These are phyloP conservation scores for Alosa sapidissima DNA, from an alignment of 2,797 vertebrate genomes.

Conservation along the genomic window DNA sequence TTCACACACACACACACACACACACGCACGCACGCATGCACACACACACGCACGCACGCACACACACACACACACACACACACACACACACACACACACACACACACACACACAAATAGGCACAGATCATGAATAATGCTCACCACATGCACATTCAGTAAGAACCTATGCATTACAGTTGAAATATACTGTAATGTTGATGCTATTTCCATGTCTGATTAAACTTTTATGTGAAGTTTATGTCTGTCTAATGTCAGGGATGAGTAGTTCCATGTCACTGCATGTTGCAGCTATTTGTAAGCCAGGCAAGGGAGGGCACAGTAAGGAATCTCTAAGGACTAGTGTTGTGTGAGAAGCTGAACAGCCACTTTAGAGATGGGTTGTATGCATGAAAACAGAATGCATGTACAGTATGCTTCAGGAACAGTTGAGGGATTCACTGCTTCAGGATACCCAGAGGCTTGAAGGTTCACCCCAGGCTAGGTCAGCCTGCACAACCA, in stretches of 20 bases:
- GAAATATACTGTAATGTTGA: neutral
- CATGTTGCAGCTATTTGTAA: neutral
- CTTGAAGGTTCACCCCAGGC: neutral
- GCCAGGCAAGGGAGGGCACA: neutral
- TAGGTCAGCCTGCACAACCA: neutral
- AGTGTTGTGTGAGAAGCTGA: neutral
- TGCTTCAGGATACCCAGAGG: neutral
- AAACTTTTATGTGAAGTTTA: neutral
- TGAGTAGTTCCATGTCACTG: neutral
- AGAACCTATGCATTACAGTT: neutral
- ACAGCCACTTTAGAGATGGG: neutral
- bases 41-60: neutral
- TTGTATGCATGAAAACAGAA: neutral
- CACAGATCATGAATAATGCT: neutral
- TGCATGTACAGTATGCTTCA: neutral
- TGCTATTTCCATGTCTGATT: neutral
- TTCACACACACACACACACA: no score
- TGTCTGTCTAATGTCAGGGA: neutral
- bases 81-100: slow-evolving; percentile 6
- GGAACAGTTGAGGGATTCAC: neutral
- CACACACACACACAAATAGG: neutral
- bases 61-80: neutral
- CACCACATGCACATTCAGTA: neutral
- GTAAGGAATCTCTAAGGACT: neutral
- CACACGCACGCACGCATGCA: neutral